A percentile compares a stretch with the other conserved stretches of the same genome.
These are phyloP conservation scores for Mormyrops attenuatus DNA, from an alignment of 2,797 vertebrate species.

Conservation along the genomic window DNA sequence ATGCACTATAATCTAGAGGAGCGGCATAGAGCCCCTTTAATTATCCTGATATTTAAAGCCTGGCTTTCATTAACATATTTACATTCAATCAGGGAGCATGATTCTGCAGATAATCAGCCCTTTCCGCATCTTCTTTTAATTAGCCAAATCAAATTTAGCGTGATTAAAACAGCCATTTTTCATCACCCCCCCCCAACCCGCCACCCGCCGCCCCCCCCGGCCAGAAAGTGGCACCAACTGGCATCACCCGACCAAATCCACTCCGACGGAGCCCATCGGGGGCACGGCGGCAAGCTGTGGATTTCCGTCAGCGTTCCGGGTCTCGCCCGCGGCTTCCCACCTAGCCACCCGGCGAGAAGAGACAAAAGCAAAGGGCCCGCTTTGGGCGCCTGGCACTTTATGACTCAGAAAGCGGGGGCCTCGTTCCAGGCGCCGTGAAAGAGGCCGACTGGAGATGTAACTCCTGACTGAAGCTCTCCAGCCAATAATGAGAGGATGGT, in stretches of 20 bases:
- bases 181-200: not conserved
- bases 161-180: slow-evolving; percentile 42
- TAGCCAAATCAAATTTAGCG: slow-evolving; percentile 70
- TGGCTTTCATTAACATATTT: slow-evolving; percentile 41
- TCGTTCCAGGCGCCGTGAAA: not conserved
- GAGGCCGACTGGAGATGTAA: not conserved
- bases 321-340: not conserved
- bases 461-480: not conserved
- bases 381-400: not conserved
- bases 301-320: not conserved
- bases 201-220: slow-evolving; percentile 22
- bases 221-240: not conserved
- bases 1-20: not conserved
- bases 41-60: slow-evolving; percentile 41
- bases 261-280: slow-evolving; percentile 17
- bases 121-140: slow-evolving; percentile 69
- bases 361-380: not conserved
- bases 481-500: not conserved
- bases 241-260: slow-evolving; percentile 31
- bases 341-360: not conserved
- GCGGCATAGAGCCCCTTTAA: slow-evolving; percentile 26
- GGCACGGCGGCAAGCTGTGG: slow-evolving; percentile 14
- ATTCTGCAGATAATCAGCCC: slow-evolving; percentile 37
- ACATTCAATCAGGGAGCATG: slow-evolving; percentile 39
- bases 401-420: not conserved